phyloP scores from a whole-genome alignment of 1,140 invertebrate species.

The Sipha flava region DNA sequence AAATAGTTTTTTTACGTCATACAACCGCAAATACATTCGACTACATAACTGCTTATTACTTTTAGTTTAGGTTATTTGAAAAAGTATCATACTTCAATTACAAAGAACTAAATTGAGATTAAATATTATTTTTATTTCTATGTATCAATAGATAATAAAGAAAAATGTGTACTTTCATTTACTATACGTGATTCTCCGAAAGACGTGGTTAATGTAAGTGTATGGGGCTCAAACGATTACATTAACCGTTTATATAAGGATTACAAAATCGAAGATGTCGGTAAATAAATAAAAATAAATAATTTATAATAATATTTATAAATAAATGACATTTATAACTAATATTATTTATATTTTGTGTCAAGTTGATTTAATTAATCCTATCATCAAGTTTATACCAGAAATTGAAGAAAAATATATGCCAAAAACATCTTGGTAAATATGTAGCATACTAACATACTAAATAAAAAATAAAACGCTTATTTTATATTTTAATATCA shows the following conservation, averaged over 20 bases:
- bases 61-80: too few relatives aligned
- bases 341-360: too few relatives aligned
- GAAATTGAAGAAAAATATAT: neutral
- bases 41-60: too few relatives aligned
- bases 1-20: too few relatives aligned
- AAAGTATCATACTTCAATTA: too few relatives aligned
- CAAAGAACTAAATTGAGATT: too few relatives aligned
- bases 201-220: conserved; percentile 60
- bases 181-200: conserved; percentile 57
- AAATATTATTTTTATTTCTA: too few relatives aligned
- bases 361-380: conserved; percentile 25
- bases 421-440: neutral
- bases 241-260: conserved; percentile 49
- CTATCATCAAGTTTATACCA: neutral
- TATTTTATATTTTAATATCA: too few relatives aligned
- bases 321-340: too few relatives aligned
- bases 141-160: conserved; percentile 37
- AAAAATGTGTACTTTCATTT: conserved; percentile 57
- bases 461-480: neutral
- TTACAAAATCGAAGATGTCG: conserved; percentile 56
- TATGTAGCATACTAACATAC: neutral
- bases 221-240: conserved; percentile 55
- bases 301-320: too few relatives aligned
- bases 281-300: conserved; percentile 42
- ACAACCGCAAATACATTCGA: too few relatives aligned